Evolutionary conservation across 2,888 invertebrate genomes (phyloP).

Genomic region (Pogonocherus hispidulus): DNA sequence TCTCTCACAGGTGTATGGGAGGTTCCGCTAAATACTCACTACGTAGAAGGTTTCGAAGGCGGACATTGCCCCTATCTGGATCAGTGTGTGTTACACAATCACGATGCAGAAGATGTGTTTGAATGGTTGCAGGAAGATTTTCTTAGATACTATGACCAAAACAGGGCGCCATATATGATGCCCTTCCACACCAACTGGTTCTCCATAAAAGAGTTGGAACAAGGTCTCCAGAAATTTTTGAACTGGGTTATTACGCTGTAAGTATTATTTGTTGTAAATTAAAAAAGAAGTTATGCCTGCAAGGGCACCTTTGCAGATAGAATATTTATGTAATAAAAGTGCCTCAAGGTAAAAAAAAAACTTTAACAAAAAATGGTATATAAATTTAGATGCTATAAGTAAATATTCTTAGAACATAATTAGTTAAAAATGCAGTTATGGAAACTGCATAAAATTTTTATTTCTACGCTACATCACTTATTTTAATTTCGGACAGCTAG

Average conservation of each 20-base stretch:
- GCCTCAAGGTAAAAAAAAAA: too few relatives aligned
- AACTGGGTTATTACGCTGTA: constrained; percentile 83
- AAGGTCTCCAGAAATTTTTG: constrained; percentile 87
- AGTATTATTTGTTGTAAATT: too few relatives aligned
- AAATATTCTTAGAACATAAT: too few relatives aligned
- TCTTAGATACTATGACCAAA: constrained; percentile 84
- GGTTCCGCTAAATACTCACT: constrained; percentile 91
- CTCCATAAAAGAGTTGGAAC: constrained; percentile 86
- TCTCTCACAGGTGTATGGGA: constrained; percentile 84
- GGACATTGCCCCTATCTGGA: constrained; percentile 94
- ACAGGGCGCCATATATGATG: constrained; percentile 94
- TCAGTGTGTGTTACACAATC: constrained; percentile 92
- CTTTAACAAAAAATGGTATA: too few relatives aligned
- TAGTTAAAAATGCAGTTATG: too few relatives aligned
- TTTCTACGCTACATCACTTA: too few relatives aligned
- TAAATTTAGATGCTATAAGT: too few relatives aligned
- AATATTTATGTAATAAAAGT: too few relatives aligned
- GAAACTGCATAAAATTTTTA: too few relatives aligned
- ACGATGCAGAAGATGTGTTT: constrained; percentile 81
- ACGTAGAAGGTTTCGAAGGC: constrained; percentile 89
- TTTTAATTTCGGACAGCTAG: too few relatives aligned
- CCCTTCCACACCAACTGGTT: constrained; percentile 98
- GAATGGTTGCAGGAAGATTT: constrained; percentile 94
- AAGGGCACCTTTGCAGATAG: too few relatives aligned
- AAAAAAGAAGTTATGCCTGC: too few relatives aligned